Base-by-base conservation (phyloP, 2,113 vertebrate species). In the Eulemur rufifrons region DNA sequence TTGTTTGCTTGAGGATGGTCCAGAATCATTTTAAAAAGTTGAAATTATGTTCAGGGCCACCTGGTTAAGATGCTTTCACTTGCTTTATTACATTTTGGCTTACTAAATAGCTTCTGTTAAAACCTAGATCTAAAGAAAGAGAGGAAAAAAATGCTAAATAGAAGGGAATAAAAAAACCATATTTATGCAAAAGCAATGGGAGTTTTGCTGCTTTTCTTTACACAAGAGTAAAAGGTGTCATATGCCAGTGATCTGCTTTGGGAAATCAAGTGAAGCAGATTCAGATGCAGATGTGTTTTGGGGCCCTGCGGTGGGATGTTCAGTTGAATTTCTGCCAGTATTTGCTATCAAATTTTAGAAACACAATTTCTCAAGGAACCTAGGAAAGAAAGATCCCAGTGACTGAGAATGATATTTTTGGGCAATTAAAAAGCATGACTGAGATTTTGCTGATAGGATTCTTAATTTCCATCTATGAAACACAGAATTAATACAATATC, bases 51-150 rank as follows among this genome's bases (percentile, higher is more conserved):
- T 86, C 39, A 89, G 74, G 25, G 47, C 61, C 52, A 95, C 73
- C 74, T 95, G 78, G 63, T 89, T 91, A 91, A 18, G 61, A 93
- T 66, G 42, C 93, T 96, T 90, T 95, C 61, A 97, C 47, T 96
- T 93, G 50, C 73, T 64, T 94, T 94, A 89, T 78, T 95, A 78
- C 8, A 74, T 85, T 91, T 89, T 32, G 39, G 25, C 14, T n/a
- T n/a, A n/a, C 34, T 71, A 64, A 87, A 84, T 89, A 76, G 54
- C 25, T 95, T 93, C 63, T 86, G n/a, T 86, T 83, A 81, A 95
- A 39, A 17, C 18, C 27, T 69, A 74, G 23, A 64, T 93, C 18
- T 82, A 95, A 83, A 93, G 34, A 93, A 68, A 89, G 78, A 52
- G 20, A 91, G 77, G 59, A 47, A 37, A 95, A 95, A 86, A 64